These are phyloP conservation scores for Gasteruption jaculator DNA, from an alignment of 2,888 invertebrate species.

Conservation along the genomic window DNA sequence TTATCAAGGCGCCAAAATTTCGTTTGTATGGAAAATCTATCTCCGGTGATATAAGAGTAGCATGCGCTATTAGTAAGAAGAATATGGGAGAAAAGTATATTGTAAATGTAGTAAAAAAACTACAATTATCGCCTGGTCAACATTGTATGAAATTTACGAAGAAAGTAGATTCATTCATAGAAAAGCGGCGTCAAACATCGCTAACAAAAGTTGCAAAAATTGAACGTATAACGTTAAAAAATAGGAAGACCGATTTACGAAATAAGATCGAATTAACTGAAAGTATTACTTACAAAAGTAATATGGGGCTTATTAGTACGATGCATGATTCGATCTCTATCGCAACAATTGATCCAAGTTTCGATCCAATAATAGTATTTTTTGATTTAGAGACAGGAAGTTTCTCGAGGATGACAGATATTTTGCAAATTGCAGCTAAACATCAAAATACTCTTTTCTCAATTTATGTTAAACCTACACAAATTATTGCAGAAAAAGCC, in stretches of 20 bases:
- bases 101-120: background rate
- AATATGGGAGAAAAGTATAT: slow-evolving; percentile 3
- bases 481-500: slow-evolving; percentile 5
- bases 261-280: background rate
- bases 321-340: too few relatives aligned
- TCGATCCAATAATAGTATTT: too few relatives aligned
- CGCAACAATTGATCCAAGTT: too few relatives aligned
- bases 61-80: background rate
- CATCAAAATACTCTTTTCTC: too few relatives aligned
- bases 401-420: too few relatives aligned
- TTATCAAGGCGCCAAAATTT: background rate
- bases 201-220: background rate
- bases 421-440: too few relatives aligned
- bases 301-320: background rate
- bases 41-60: background rate
- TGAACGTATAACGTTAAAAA: background rate
- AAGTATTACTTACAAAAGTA: background rate
- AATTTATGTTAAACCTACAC: slow-evolving; percentile 10
- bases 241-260: slow-evolving; percentile 5
- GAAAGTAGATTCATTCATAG: background rate
- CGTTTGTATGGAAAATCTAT: background rate
- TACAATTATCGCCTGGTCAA: background rate
- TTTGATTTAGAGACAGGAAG: too few relatives aligned
- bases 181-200: background rate
- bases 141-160: background rate